Base-by-base conservation (phyloP, 92 coral and sea anemone genomes). In the Virgularia gustaviana region DNA sequence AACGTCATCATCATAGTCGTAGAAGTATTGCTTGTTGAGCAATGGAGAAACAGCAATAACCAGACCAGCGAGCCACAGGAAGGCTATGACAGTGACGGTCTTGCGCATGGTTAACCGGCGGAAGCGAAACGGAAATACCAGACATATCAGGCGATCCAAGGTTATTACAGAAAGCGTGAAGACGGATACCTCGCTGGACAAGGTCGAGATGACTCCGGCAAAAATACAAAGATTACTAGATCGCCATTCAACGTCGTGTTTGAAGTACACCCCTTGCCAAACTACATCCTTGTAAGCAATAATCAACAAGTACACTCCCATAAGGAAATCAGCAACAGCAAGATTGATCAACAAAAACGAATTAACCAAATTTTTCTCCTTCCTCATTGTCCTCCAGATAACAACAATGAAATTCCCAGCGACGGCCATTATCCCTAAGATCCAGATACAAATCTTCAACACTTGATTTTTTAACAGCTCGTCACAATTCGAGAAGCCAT, bases 141-240 rank as follows among this genome's bases (percentile, higher is more conserved):
- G 88, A 37, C 85, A 85, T 47, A 85, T 35, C 33, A 90, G 65
- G 41, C 97, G 72, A 39, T 90, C 97, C 3, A 88, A 81, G 6
- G 97, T 90, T 28, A 90, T 90, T 2, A 90, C 53, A 4, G 97
- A 79, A 19, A 90, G 55, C 16, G 85, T 78, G 0, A 88, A 70
- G 19, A 90, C 97, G 13, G 97, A 90, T 0, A 78, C 90, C 37
- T 90, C 97, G 34, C 97, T 90, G 19, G 95, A 90, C 4, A 81
- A 54, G 72, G 89, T 76, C n/a, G 97, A 90, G 24, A 88, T 34
- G 6, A 80, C 82, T 7, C 97, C 97, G 36, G 95, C 85, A 36
- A 83, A 51, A 44, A 65, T 75, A 36, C 97, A 90, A 11, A 78
- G 47, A n/a, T 20, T 34, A 27, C 97, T 86, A 12, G 88, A 73